phyloP scores from a whole-genome alignment of 2,888 invertebrate genomes.

The Galeruca laticollis region DNA sequence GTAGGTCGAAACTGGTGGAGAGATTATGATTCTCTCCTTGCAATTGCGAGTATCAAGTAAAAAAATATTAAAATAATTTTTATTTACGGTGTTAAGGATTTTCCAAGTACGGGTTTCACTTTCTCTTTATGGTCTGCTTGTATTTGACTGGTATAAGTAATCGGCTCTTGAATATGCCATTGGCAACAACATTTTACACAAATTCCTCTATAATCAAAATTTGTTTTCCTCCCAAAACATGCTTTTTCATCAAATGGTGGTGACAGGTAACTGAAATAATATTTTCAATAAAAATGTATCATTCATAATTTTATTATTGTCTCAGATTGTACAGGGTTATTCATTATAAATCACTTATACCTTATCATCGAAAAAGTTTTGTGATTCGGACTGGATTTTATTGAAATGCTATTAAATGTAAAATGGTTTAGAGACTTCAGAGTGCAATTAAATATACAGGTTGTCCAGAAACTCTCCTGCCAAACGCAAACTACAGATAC shows the following conservation, averaged over 20 bases:
- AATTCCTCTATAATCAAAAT: slow-evolving; percentile 67
- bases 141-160: slow-evolving; percentile 63
- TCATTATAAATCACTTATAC: neutral
- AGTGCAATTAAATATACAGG: too few species aligned
- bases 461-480: too few species aligned
- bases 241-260: slow-evolving; percentile 66
- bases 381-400: neutral
- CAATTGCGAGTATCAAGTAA: too few species aligned
- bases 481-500: too few species aligned
- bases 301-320: too few species aligned
- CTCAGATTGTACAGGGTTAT: too few species aligned
- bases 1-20: too few species aligned
- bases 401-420: too few species aligned
- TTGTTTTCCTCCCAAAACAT: slow-evolving; percentile 67
- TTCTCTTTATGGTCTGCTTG: slow-evolving; percentile 66
- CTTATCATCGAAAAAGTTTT: neutral
- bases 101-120: slow-evolving; percentile 64
- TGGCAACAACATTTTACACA: slow-evolving; percentile 66
- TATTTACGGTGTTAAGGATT: slow-evolving; percentile 65
- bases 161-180: slow-evolving; percentile 63
- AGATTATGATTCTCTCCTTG: too few species aligned
- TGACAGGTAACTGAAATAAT: slow-evolving; percentile 55
- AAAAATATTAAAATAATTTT: neutral
- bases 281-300: neutral
- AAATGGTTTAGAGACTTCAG: too few species aligned